Conservation (phyloP, 2,888 invertebrate genomes). For the Helicoverpa assulta region DNA sequence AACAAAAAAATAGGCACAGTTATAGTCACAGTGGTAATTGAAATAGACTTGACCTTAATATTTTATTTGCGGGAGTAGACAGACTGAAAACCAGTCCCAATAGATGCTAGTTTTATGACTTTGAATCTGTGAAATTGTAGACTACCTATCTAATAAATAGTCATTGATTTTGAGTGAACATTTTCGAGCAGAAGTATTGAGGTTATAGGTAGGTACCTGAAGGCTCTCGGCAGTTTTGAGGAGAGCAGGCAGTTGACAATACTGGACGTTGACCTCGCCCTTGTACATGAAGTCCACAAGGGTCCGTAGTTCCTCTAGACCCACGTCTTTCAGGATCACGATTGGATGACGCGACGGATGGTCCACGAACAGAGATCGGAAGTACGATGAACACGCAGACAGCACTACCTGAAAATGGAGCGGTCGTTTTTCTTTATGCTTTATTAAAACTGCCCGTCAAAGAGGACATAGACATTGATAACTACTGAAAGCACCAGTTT, state of each 20-base stretch:
- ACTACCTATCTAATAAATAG: no score
- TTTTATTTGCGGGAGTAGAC: slow-evolving; percentile 27
- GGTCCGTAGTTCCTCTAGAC: slow-evolving; percentile 96
- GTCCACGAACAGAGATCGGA: slow-evolving; percentile 97
- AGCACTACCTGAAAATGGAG: slow-evolving; percentile 93
- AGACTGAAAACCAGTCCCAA: slow-evolving; percentile 33
- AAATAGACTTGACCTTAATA: slow-evolving; percentile 56
- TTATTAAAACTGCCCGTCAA: neutral
- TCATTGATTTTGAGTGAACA: no score
- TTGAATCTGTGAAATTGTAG: neutral
- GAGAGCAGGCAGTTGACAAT: slow-evolving; percentile 97
- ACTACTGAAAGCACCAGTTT: no score
- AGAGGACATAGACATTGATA: no score
- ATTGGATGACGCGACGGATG: slow-evolving; percentile 98
- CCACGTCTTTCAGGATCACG: slow-evolving; percentile 98
- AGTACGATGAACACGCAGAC: slow-evolving; percentile 98
- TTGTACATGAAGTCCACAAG: slow-evolving; percentile 99
- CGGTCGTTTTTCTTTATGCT: slow-evolving; percentile 17
- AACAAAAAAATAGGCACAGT: slow-evolving; percentile 34
- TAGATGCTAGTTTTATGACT: slow-evolving; percentile 34
- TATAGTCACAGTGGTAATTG: slow-evolving; percentile 38
- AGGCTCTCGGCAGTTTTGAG: slow-evolving; percentile 98
- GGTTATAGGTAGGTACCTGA: slow-evolving; percentile 88
- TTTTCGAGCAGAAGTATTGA: neutral
- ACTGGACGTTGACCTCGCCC: slow-evolving; percentile 98